Percentiles rank a stretch among this genome's conserved stretches.
Conservation (phyloP, 1,140 invertebrate species). For the Drosophila sulfurigaster region DNA sequence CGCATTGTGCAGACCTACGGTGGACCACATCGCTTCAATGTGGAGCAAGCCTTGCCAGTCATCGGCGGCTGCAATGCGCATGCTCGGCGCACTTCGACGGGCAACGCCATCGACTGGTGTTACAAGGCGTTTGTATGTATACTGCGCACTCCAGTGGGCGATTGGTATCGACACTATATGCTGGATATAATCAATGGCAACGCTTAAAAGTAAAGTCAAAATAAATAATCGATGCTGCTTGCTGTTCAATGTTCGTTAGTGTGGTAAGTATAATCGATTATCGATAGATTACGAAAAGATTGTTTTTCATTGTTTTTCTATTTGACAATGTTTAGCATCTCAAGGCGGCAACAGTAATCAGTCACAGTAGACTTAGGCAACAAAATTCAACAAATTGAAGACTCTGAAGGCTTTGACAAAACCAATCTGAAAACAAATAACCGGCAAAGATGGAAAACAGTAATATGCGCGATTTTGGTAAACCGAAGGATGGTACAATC, state of each 20-base stretch:
- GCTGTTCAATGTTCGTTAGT: background rate
- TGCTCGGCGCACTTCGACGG: background rate
- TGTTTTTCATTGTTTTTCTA: constrained; percentile 1
- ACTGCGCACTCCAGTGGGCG: constrained; percentile 35
- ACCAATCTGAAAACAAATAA: constrained; percentile 36
- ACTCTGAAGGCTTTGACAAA: constrained; percentile 48
- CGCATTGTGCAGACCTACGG: constrained; percentile 35
- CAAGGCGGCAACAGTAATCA: constrained; percentile 1
- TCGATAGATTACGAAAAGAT: background rate
- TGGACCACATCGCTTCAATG: constrained; percentile 20
- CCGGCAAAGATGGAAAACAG: constrained; percentile 49
- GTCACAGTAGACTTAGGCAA: constrained; percentile 56
- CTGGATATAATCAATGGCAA: constrained; percentile 49
- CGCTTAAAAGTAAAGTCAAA: constrained; percentile 9
- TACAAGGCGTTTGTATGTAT: constrained; percentile 45
- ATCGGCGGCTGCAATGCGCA: constrained; percentile 34
- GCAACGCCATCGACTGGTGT: constrained; percentile 15
- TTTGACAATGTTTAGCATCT: background rate
- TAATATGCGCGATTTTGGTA: constrained; percentile 40
- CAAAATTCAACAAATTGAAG: constrained; percentile 62
- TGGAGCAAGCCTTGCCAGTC: constrained; percentile 18
- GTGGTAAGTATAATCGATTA: background rate
- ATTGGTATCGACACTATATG: constrained; percentile 46
- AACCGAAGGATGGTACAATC: constrained; percentile 40
- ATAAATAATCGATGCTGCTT: background rate